These are phyloP conservation scores for Pteria penguin DNA, from an alignment of 2,888 invertebrate species.

Conservation along the genomic window DNA sequence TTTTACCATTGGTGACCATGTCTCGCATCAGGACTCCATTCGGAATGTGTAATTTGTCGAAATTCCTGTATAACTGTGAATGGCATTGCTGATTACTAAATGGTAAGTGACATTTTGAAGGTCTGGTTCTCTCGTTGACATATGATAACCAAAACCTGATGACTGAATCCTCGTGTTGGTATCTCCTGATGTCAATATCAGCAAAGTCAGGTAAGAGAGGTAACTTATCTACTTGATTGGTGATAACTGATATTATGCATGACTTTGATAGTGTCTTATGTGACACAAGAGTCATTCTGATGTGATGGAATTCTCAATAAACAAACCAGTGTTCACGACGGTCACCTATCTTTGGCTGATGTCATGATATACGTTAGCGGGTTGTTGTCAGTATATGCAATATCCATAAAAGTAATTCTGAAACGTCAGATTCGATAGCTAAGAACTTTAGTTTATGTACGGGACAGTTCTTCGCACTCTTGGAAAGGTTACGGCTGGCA, in stretches of 20 bases:
- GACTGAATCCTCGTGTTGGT: not conserved
- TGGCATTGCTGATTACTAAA: not conserved
- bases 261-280: too few relatives aligned
- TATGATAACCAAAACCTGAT: not conserved
- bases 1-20: not conserved
- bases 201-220: not conserved
- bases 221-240: not conserved
- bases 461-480: constrained; percentile 37
- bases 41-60: not conserved
- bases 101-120: not conserved
- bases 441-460: constrained; percentile 47
- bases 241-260: not conserved
- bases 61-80: not conserved
- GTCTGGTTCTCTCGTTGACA: not conserved
- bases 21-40: not conserved
- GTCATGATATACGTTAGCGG: too few relatives aligned
- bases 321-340: too few relatives aligned
- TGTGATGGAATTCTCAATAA: too few relatives aligned
- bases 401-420: too few relatives aligned
- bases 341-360: too few relatives aligned
- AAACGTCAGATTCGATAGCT: constrained; percentile 43
- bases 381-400: too few relatives aligned
- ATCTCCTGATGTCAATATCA: not conserved
- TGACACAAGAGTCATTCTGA: too few relatives aligned
- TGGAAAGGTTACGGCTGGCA: constrained; percentile 44